A percentile compares a stretch with the other conserved stretches of the same genome.
Evolutionary conservation across 2,888 invertebrate species (phyloP).

Genomic region (Oeneis ivallda): DNA sequence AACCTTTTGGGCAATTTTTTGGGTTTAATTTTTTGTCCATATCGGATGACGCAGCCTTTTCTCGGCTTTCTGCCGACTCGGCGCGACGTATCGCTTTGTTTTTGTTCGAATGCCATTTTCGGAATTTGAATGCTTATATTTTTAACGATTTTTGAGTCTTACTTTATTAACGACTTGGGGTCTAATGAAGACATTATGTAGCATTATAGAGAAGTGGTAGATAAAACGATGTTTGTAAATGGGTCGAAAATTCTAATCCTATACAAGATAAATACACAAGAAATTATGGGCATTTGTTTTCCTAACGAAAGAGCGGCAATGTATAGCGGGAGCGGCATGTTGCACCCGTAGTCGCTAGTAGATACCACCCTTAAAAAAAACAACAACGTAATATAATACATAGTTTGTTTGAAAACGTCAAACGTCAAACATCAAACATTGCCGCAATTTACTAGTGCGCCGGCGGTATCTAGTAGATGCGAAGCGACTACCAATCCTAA

Average conservation of each 20-base stretch:
- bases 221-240: background rate
- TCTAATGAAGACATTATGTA: conserved; percentile 6
- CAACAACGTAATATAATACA: too few species aligned
- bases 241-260: background rate
- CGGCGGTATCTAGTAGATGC: too few species aligned
- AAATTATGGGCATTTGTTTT: background rate
- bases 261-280: background rate
- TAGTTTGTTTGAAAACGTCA: too few species aligned
- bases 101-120: conserved; percentile 22
- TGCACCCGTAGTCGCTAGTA: too few species aligned
- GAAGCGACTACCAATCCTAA: too few species aligned
- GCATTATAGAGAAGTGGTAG: background rate
- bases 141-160: conserved; percentile 12
- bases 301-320: too few species aligned
- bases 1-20: conserved; percentile 39
- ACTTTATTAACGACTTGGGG: background rate
- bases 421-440: too few species aligned
- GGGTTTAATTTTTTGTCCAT: conserved; percentile 33
- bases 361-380: too few species aligned
- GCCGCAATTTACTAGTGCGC: too few species aligned
- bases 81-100: conserved; percentile 20
- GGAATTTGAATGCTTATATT: conserved; percentile 21
- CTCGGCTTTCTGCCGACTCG: conserved; percentile 35
- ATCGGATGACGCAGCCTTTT: conserved; percentile 35
- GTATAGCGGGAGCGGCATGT: too few species aligned